A percentile compares a stretch with the other conserved stretches of the same genome.
phyloP scores from a whole-genome alignment of 1,140 invertebrate species.

The Theocolax elegans region DNA sequence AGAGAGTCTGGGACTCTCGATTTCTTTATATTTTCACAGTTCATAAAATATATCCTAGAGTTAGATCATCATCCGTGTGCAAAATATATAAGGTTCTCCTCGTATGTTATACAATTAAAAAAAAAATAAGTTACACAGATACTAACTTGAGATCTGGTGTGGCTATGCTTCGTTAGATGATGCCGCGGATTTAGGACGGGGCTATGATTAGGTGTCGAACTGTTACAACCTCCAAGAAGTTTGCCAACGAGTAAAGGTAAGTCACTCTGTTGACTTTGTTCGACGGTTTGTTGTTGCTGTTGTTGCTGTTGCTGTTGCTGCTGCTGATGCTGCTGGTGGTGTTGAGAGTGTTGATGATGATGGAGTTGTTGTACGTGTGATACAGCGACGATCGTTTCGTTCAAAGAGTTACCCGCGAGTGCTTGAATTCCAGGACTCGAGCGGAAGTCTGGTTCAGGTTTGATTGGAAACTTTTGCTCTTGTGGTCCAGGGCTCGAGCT shows the following conservation, averaged over 20 bases:
- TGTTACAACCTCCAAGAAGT: constrained; percentile 72
- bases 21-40: too few relatives aligned
- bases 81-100: too few relatives aligned
- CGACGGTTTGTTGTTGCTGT: constrained; percentile 53
- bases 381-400: constrained; percentile 56
- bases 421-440: constrained; percentile 56
- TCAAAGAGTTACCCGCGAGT: constrained; percentile 51
- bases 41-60: too few relatives aligned
- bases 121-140: too few relatives aligned
- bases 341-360: constrained; percentile 42
- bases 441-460: constrained; percentile 63
- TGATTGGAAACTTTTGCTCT: constrained; percentile 63
- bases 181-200: constrained; percentile 74
- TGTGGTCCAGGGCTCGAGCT: constrained; percentile 60
- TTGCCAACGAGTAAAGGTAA: constrained; percentile 73
- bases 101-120: too few relatives aligned
- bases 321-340: constrained; percentile 3
- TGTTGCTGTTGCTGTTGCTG: constrained; percentile 52
- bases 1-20: too few relatives aligned
- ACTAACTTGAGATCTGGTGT: constrained; percentile 62
- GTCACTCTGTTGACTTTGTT: constrained; percentile 65
- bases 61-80: too few relatives aligned
- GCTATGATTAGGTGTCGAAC: constrained; percentile 74
- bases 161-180: constrained; percentile 65
- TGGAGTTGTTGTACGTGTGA: constrained; percentile 57